Conservation (phyloP, 2,113 vertebrate species). For the Microcebus ravelobensis region DNA sequence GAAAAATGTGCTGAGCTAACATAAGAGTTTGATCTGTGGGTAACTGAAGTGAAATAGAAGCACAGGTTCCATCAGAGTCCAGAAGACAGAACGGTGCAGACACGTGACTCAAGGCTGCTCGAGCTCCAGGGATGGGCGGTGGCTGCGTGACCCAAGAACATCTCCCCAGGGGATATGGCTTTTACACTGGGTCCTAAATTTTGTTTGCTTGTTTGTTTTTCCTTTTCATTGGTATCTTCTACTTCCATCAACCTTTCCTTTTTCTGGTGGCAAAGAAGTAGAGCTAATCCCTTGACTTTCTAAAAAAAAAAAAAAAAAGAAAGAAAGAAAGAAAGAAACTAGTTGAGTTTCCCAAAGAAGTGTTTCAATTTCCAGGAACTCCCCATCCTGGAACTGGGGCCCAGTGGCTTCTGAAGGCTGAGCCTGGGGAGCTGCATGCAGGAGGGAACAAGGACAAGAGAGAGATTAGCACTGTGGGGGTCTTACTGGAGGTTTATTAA, state of each 20-base stretch:
- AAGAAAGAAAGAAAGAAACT: not conserved
- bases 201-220: not conserved
- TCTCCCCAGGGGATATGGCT: not conserved
- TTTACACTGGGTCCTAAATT: not conserved
- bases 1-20: not conserved
- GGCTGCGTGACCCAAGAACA: not conserved
- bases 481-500: not conserved
- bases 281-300: not conserved
- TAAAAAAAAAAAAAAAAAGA: too few species aligned
- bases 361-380: not conserved
- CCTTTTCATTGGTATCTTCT: not conserved
- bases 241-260: not conserved
- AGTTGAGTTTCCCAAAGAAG: not conserved
- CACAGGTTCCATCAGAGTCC: not conserved
- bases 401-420: not conserved
- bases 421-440: rapidly evolving
- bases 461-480: too few species aligned
- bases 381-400: not conserved
- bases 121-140: not conserved
- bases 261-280: not conserved
- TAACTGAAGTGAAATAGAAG: not conserved
- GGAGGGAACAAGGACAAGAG: not conserved
- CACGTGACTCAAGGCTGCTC: not conserved
- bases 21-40: not conserved
- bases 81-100: not conserved